Evolutionary conservation across 2,113 vertebrate species (phyloP).

Genomic region (Ceyx margarethae): DNA sequence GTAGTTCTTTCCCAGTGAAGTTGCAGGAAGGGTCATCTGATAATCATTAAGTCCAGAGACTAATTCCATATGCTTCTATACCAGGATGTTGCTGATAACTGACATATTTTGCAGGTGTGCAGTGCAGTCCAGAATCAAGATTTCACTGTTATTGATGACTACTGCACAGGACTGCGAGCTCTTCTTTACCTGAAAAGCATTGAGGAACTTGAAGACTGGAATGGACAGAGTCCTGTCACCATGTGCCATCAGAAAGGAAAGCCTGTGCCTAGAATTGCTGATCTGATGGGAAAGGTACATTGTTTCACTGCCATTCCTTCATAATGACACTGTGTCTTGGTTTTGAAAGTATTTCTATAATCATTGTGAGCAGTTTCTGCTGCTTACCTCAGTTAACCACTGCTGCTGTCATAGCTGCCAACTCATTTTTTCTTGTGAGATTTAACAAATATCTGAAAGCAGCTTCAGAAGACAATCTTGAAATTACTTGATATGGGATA

Average conservation of each 20-base stretch:
- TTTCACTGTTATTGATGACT: conserved; percentile 93
- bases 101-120: conserved; percentile 79
- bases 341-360: background rate
- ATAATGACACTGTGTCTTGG: background rate
- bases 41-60: background rate
- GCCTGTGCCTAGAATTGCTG: conserved; percentile 77
- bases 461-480: background rate
- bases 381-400: background rate
- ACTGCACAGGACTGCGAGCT: conserved; percentile 86
- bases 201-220: conserved; percentile 84
- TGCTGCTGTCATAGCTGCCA: background rate
- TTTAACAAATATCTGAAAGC: background rate
- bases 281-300: conserved; percentile 84
- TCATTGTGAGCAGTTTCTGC: background rate
- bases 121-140: conserved; percentile 97
- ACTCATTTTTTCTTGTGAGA: background rate
- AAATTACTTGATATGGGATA: background rate
- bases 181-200: conserved; percentile 90
- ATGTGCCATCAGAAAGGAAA: conserved; percentile 88
- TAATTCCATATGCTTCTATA: background rate
- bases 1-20: background rate
- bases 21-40: background rate
- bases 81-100: background rate
- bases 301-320: background rate
- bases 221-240: conserved; percentile 89